Evolutionary conservation across 2,797 vertebrate species (phyloP), one percentile per base, ranked within the genome.

Genomic region (Spatula clypeata): DNA sequence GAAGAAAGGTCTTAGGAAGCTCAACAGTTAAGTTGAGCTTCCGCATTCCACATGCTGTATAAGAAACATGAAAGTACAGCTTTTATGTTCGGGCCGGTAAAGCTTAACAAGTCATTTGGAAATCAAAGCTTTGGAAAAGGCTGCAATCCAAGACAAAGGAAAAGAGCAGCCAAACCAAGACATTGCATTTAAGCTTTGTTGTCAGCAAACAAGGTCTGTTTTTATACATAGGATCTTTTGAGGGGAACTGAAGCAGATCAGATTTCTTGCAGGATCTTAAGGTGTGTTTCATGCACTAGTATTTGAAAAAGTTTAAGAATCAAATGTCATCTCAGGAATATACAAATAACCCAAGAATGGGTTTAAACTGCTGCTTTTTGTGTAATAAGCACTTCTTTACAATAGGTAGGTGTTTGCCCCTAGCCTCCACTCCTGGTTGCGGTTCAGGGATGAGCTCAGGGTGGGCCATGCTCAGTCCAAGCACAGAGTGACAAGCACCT

Each of bases 111-210:
- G 80, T 51, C 12, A 12, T 53, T 94, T 62, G 60, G 84, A 92
- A 95, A 92, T 86, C 70, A 92, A 81, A 94, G 77, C 88, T 91
- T 53, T 47, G 88, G 72, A 32, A 87, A 71, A 76, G 34, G 51
- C 86, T 80, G 57, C 61, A 79, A 66, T 31, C 65, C 73, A 71
- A 86, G 74, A 53, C 79, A 80, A 77, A 89, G 71, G 55, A 18
- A 53, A 79, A 72, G 61, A 86, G 31, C 61, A 81, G 82, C 61
- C 69, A 51, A 60, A 67, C 42, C 34, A n/a, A n/a, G 61, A 6
- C 62, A 9, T 12, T 62, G 66, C 21, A 4, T 58, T 88, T 51
- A 60, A 45, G 47, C 5, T 32, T 57, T 34, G 20, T 29, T 74
- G 69, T 57, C 76, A 77, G 58, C 69, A 70, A 77, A 74, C 38